These are phyloP conservation scores for Clarias laeviceps DNA, from an alignment of 2,797 vertebrate species.

Conservation along the genomic window DNA sequence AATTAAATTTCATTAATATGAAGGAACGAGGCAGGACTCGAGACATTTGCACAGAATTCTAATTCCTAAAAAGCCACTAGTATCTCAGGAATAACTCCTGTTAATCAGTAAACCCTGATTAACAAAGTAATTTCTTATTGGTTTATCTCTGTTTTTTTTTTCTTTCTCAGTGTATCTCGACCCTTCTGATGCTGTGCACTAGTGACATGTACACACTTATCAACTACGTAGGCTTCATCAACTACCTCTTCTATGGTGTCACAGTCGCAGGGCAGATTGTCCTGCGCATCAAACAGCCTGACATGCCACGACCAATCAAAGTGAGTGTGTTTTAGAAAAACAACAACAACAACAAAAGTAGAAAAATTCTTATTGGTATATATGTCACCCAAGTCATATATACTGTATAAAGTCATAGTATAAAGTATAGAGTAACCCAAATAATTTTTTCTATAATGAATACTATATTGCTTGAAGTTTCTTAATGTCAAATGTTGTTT, in stretches of 20 bases:
- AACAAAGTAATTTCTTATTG: not conserved
- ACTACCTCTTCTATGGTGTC: constrained; percentile 95
- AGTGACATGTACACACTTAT: constrained; percentile 96
- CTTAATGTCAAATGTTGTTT: not conserved
- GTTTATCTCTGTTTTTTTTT: constrained; percentile 3
- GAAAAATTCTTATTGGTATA: not conserved
- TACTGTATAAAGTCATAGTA: no score
- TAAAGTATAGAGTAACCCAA: not conserved
- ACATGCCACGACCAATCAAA: constrained; percentile 87
- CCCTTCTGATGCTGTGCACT: constrained; percentile 92
- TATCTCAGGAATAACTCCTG: not conserved
- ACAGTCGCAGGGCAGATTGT: constrained; percentile 92
- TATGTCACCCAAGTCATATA: no score
- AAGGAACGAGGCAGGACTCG: no score
- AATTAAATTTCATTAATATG: no score
- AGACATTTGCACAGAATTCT: no score
- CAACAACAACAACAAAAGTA: not conserved
- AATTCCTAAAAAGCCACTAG: no score
- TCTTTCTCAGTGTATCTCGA: constrained; percentile 83
- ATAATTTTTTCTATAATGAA: not conserved
- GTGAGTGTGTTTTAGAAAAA: constrained; percentile 61
- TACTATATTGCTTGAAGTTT: not conserved
- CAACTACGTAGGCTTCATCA: constrained; percentile 95
- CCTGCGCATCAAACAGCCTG: constrained; percentile 83
- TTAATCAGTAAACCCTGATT: not conserved